Evolutionary conservation across 1,140 invertebrate species (phyloP), one percentile per base, ranked within the genome.

Genomic region (Dreissena polymorpha): DNA sequence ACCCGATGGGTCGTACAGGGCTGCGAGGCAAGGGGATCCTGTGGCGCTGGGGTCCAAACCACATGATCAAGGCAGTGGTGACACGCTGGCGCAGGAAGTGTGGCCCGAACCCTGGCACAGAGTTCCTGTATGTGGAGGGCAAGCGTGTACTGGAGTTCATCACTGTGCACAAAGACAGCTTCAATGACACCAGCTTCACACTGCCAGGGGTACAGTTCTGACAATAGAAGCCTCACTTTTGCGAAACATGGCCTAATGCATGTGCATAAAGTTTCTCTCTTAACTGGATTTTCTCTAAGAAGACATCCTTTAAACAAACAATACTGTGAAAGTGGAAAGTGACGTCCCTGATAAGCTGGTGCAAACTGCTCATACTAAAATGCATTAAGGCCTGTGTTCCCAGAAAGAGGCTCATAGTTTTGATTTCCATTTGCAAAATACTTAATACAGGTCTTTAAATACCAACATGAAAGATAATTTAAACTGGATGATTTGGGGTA

Each of bases 131-230:
- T 77, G 87, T 90, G n/a, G 89, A 91, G 72, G 89, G 88, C 0
- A 92, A 91, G 78, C 95, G 95, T 7, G 95, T 98, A 84, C 92
- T 99, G 0, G 97, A 99, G 91, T 98, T 99, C 94, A 95, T 99
- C 70, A 95, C 95, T 2, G 97, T 99, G 86, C 95, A 97, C 93
- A 94, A 98, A 80, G 92, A 94, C 63, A 97, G 98, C 92, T 95
- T 85, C 23, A 85, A 85, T 10, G 95, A 98, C 90, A 98, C 97
- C 96, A 97, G 97, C 0, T 88, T 73, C 78, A 77, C 83, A 65
- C 95, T 99, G 84, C 98, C 98, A 23, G 95, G 95, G 55, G 94
- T 94, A 89, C 88, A 86, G 49, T 0, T 13, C 21, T 27, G 23
- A 51, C 39, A 39, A 39, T 39, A n/a, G n/a, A n/a, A n/a, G n/a